Evolutionary conservation across 2,797 vertebrate species (phyloP).

Genomic region (Phaenicophaeus curvirostris): DNA sequence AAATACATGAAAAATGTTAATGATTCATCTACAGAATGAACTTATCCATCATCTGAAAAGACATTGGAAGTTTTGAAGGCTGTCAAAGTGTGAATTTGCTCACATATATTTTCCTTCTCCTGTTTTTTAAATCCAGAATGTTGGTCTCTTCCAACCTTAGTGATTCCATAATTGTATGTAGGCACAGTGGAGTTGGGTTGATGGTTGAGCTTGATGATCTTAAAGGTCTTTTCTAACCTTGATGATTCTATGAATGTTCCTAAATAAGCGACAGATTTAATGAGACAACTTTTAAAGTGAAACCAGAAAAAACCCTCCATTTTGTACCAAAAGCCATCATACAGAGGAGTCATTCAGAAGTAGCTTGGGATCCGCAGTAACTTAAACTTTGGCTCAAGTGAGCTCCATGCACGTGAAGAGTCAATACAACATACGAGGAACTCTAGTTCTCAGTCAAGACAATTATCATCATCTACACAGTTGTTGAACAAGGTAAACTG

Average conservation of each 20-base stretch:
- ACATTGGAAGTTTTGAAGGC: not conserved
- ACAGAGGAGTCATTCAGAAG: not conserved
- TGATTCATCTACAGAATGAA: not conserved
- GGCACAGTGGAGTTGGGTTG: too few species aligned
- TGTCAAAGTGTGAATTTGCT: not conserved
- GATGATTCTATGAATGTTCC: not conserved
- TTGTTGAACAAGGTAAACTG: not conserved
- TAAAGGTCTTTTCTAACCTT: too few species aligned
- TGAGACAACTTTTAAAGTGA: not conserved
- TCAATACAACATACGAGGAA: not conserved
- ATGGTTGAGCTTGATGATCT: too few species aligned
- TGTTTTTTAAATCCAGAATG: not conserved
- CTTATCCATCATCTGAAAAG: constrained; percentile 14
- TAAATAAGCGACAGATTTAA: not conserved
- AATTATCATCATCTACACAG: constrained; percentile 10
- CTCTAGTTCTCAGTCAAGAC: not conserved
- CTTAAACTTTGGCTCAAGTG: not conserved
- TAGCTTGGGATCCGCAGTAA: not conserved
- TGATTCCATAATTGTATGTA: too few species aligned
- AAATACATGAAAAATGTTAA: constrained; percentile 11
- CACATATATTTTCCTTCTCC: not conserved
- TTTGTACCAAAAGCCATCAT: not conserved
- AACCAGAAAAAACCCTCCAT: not conserved
- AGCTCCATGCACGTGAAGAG: not conserved
- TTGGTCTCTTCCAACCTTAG: too few species aligned